Conservation (phyloP, 2,113 vertebrate genomes). For the Hassar affinis region DNA sequence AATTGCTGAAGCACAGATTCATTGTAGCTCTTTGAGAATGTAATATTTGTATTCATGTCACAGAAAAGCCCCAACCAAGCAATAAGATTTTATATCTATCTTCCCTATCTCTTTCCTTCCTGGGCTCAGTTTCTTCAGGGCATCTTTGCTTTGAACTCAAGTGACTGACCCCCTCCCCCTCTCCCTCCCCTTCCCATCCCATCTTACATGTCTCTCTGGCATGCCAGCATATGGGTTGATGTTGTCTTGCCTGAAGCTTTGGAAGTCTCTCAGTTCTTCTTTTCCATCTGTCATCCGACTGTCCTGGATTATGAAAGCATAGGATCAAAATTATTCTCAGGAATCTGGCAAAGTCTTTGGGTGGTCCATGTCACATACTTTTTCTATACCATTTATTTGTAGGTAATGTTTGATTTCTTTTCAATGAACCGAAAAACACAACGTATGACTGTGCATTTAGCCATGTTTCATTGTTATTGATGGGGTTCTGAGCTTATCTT, state of each 20-base stretch:
- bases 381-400: background rate
- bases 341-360: constrained; percentile 17
- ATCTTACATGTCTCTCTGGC: constrained; percentile 27
- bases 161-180: background rate
- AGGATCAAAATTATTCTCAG: constrained; percentile 16
- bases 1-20: constrained; percentile 9
- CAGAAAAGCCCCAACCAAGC: constrained; percentile 10
- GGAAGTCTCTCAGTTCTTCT: constrained; percentile 34
- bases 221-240: constrained; percentile 37
- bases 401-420: background rate
- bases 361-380: constrained; percentile 9
- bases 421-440: background rate
- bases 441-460: background rate
- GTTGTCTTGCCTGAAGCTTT: constrained; percentile 42
- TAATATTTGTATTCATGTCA: constrained; percentile 24
- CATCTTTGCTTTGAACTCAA: constrained; percentile 41
- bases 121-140: constrained; percentile 26
- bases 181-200: background rate
- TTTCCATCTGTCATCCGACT: constrained; percentile 36
- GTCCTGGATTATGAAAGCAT: constrained; percentile 24
- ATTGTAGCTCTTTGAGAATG: background rate
- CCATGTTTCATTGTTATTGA: background rate
- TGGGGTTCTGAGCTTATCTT: background rate
- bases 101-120: constrained; percentile 17
- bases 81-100: constrained; percentile 38